Percentiles rank a stretch among this genome's conserved stretches.
Evolutionary conservation across 2,797 vertebrate species (phyloP).

Genomic region (Percopsis omiscomaycus): DNA sequence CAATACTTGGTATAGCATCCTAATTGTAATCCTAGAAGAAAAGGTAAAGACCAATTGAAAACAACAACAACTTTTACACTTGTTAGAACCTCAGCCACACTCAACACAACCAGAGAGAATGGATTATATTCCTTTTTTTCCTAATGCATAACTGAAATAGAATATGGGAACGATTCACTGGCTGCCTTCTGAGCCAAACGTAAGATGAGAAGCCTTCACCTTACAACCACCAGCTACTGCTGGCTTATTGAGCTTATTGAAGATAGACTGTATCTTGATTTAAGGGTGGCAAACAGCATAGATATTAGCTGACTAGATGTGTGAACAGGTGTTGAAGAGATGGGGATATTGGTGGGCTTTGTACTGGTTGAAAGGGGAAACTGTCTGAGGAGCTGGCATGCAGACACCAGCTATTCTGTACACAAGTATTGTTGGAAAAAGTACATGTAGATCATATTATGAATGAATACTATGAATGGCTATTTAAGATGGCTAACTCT

Average conservation of each 20-base stretch:
- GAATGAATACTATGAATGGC: neutral
- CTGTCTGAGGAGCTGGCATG: neutral
- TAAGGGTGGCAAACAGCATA: no score
- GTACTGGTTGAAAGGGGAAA: neutral
- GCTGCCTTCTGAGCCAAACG: conserved; percentile 31
- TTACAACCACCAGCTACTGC: conserved; percentile 24
- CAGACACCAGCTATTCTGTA: neutral
- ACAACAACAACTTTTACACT: neutral
- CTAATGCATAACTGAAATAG: conserved; percentile 43
- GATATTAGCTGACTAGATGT: no score
- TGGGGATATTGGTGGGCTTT: neutral
- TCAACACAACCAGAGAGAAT: neutral
- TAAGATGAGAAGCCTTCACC: conserved; percentile 53
- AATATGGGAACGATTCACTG: conserved; percentile 44
- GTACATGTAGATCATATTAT: no score
- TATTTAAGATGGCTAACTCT: neutral
- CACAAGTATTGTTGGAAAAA: no score
- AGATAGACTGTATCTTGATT: no score
- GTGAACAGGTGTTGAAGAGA: neutral
- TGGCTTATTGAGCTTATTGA: neutral
- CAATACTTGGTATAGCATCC: no score
- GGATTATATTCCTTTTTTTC: conserved; percentile 8
- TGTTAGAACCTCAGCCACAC: no score
- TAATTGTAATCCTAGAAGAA: no score
- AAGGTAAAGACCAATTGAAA: neutral